Base-by-base conservation (phyloP, 2,797 vertebrate genomes). In the Salarias fasciatus region DNA sequence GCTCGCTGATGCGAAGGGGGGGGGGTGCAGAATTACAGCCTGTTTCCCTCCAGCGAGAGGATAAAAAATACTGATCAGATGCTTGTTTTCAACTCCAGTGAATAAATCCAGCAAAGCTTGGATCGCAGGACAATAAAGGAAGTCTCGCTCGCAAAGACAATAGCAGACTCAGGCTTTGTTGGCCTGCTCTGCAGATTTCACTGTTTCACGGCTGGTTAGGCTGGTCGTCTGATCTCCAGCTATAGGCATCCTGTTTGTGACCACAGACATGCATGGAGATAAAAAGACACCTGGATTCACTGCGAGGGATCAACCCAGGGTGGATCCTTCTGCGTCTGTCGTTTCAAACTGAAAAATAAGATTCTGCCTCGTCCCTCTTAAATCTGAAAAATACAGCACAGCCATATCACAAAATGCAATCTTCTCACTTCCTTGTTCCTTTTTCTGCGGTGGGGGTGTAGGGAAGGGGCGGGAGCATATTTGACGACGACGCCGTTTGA, bases 401-500 rank as follows among this genome's bases (percentile, higher is more conserved):
- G 61, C 57, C 63, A 43, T 3, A 12, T 63, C 33, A 64, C 44
- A 56, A 78, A 78, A 69, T 52, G 74, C 64, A 78, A 75, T 67
- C 72, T 66, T 64, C 57, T 77, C 72, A 67, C 73, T 83, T 79
- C 66, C 77, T 73, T 75, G 76, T 73, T 55, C 51, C 51, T 29
- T 49, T 67, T 75, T 78, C 74, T 70, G 72, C 75, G 72, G 62
- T 10, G 6, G 18, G 18, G 18, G 18, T n/a, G n/a, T n/a, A n/a
- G n/a, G n/a, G n/a, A n/a, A n/a, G 65, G 10, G 33, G 47, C n/a
- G 13, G 14, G 50, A 33, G 49, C 37, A 65, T 43, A 54, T 86
- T 87, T 75, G 80, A 83, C 69, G 65, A 73, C 6, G 61, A 58
- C 63, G 60, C 52, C 66, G 86, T 93, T 92, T 92, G 91, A 91